Percentiles rank a stretch among this genome's conserved stretches.
Evolutionary conservation across 2,888 invertebrate species (phyloP).

Genomic region (Andrena dorsata): DNA sequence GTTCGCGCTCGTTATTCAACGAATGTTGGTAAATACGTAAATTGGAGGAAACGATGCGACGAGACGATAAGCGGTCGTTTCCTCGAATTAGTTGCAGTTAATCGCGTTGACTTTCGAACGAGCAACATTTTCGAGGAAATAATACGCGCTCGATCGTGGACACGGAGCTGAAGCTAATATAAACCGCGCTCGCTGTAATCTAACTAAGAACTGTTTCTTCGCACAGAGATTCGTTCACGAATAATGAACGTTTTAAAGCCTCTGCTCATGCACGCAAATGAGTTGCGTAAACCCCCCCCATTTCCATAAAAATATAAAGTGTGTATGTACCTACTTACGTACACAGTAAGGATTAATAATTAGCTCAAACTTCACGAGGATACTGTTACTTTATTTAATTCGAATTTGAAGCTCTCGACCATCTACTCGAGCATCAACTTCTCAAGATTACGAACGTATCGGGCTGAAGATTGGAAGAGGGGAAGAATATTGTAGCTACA

Average conservation of each 20-base stretch:
- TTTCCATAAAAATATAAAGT: too few species aligned
- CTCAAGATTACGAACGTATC: background rate
- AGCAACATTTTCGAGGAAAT: background rate
- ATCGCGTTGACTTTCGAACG: background rate
- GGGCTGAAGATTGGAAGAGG: background rate
- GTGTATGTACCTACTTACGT: too few species aligned
- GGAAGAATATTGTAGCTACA: background rate
- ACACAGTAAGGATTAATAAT: too few species aligned
- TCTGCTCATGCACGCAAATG: too few species aligned
- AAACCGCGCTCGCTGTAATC: too few species aligned
- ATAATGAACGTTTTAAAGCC: too few species aligned
- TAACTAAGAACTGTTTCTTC: too few species aligned
- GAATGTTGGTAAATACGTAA: background rate
- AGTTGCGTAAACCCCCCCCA: too few species aligned
- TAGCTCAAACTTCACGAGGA: background rate
- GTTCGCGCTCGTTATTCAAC: background rate
- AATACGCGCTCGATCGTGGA: too few species aligned
- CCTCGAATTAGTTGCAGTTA: conserved; percentile 9
- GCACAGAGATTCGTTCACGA: too few species aligned
- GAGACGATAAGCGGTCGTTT: background rate
- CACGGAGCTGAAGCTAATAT: too few species aligned
- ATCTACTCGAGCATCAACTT: background rate
- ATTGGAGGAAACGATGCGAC: background rate
- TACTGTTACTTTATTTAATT: background rate
- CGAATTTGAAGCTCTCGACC: background rate